These are phyloP conservation scores for Leptopilina myrica DNA, from an alignment of 2,888 invertebrate species.

Conservation along the genomic window DNA sequence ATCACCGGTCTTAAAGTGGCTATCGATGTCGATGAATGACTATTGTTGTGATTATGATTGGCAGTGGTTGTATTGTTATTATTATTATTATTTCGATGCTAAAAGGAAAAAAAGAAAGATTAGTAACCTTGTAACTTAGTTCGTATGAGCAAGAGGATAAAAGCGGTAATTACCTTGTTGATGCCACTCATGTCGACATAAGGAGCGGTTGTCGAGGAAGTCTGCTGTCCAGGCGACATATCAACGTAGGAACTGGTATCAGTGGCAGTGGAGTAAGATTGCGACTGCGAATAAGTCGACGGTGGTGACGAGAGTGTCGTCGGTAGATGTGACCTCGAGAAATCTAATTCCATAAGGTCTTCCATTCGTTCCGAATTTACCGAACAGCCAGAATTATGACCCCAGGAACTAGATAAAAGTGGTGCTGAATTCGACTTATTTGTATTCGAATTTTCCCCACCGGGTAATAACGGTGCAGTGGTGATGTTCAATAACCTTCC, in stretches of 20 bases:
- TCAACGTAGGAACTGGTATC: conserved; percentile 78
- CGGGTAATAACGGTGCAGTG: conserved; percentile 67
- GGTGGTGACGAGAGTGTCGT: conserved; percentile 68
- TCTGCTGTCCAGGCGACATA: conserved; percentile 75
- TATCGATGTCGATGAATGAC: conserved; percentile 60
- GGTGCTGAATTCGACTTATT: conserved; percentile 85
- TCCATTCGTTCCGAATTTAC: conserved; percentile 82
- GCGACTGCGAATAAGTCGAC: conserved; percentile 68
- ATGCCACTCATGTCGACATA: conserved; percentile 75
- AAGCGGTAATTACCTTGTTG: conserved; percentile 60
- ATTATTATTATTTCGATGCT: conserved; percentile 73
- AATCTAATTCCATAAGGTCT: conserved; percentile 91
- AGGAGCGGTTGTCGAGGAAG: conserved; percentile 68
- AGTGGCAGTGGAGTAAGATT: conserved; percentile 73
- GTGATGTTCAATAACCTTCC: conserved; percentile 68
- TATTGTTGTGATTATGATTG: conserved; percentile 74
- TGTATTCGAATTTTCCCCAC: conserved; percentile 66
- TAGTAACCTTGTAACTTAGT: background rate
- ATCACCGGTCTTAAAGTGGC: conserved; percentile 70
- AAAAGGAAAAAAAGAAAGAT: conserved; percentile 50
- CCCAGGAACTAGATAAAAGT: conserved; percentile 79
- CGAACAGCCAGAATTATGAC: conserved; percentile 77
- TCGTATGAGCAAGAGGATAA: background rate
- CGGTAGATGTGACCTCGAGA: conserved; percentile 77
- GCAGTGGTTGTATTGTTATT: conserved; percentile 73